Base-by-base conservation (phyloP, 2,113 vertebrate genomes). In the Scomber colias region DNA sequence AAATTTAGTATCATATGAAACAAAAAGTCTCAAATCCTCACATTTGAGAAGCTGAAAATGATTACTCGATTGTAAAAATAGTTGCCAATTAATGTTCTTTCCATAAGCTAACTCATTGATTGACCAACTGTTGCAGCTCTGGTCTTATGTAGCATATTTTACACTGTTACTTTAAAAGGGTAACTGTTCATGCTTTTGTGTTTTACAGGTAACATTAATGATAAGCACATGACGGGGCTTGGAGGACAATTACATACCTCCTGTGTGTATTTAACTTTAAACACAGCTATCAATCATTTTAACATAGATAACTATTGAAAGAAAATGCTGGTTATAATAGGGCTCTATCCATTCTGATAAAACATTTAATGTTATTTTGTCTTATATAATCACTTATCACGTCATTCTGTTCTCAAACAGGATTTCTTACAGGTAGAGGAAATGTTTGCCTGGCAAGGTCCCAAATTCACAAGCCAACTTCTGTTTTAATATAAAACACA, bases 211-310 rank as follows among this genome's bases (percentile, higher is more conserved):
- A 2, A 49, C 56, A 50, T 62, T 35, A 65, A 50, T 51, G 13
- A 53, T 24, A 2, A 55, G n/a, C 45, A 64, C 30, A 59, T 54
- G 35, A 53, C 5, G 14, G 4, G 56, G 24, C 35, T 54, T 61
- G n/a, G 11, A 49, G 45, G 17, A 11, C 48, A 50, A 49, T 35
- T 30, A 63, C 69, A 69, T 50, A 55, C 27, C 16, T 27, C 19
- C 40, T 4, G 2, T 63, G 68, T 73, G 40, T 56, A 4, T 68
- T 68, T 57, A 71, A 24, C 27, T 30, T 27, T 53, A 45, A 62
- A 1, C 24, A 13, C 6, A 64, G 11, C 5, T 5, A 35, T 27
- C 27, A 16, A 64, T 31, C 0, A 35, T 13, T 17, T 11, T 11
- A 67, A n/a, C 17, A 69, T 2, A 45, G 35, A 21, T 30, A 62